A percentile compares a stretch with the other conserved stretches of the same genome.
Evolutionary conservation across 2,797 vertebrate genomes (phyloP).

Genomic region (Clamator glandarius): DNA sequence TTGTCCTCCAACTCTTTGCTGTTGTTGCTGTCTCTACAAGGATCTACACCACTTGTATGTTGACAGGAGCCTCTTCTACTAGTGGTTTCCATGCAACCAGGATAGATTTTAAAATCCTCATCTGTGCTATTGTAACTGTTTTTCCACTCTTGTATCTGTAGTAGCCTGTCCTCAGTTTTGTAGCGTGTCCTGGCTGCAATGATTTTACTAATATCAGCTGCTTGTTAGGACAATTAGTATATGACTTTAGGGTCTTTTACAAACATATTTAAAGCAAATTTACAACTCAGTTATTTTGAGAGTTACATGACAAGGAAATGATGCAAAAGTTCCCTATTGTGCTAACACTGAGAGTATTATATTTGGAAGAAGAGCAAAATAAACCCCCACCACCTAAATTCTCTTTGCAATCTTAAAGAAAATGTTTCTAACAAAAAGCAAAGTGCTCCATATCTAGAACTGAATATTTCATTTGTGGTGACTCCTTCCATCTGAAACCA

Average conservation of each 20-base stretch:
- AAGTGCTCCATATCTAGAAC: not conserved
- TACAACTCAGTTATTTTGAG: not conserved
- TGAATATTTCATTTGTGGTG: not conserved
- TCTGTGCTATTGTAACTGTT: not conserved
- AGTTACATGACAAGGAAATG: not conserved
- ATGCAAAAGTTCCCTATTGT: not conserved
- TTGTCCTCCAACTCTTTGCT: not conserved
- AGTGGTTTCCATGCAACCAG: not conserved
- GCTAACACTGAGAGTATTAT: not conserved
- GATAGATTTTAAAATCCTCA: not conserved
- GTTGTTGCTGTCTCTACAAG: not conserved
- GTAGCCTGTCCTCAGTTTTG: not conserved
- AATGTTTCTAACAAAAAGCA: not conserved
- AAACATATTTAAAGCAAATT: not conserved
- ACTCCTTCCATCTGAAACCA: not conserved
- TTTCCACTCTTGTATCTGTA: not conserved
- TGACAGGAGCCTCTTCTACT: not conserved
- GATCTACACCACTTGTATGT: not conserved
- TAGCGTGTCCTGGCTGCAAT: not conserved
- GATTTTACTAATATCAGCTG: not conserved
- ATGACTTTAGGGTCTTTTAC: not conserved
- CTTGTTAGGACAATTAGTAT: not conserved
- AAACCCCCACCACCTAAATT: not conserved
- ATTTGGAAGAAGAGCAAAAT: not conserved
- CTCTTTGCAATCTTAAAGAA: not conserved